These are phyloP conservation scores for Myodes glareolus DNA, from an alignment of 2,113 vertebrate genomes.

Conservation along the genomic window DNA sequence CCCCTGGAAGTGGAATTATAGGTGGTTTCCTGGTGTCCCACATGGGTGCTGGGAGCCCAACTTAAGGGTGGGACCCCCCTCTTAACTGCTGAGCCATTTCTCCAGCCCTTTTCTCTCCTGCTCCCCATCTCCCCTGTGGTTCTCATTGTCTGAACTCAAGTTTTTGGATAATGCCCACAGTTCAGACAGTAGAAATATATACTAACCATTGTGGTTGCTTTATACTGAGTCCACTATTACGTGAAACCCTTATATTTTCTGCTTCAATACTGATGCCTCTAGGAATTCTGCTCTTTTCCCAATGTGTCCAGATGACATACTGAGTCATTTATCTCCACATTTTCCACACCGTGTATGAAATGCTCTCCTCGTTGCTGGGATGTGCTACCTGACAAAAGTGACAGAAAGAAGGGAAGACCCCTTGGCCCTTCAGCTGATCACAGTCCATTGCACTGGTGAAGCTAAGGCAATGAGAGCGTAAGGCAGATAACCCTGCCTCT, in stretches of 20 bases:
- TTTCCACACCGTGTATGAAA: neutral
- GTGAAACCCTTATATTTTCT: neutral
- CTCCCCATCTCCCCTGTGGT: neutral
- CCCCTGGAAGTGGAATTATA: neutral
- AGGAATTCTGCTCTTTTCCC: neutral
- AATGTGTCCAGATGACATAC: neutral
- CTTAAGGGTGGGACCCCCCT: neutral
- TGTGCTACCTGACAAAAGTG: neutral
- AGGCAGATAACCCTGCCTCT: too few relatives aligned
- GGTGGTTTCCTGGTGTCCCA: neutral
- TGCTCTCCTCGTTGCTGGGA: neutral
- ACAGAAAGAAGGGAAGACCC: neutral
- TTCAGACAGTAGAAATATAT: neutral
- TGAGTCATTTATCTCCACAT: constrained; percentile 14
- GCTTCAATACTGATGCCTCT: neutral
- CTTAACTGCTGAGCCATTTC: neutral
- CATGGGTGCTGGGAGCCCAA: neutral
- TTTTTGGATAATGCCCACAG: neutral
- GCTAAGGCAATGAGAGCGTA: neutral
- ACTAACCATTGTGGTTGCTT: neutral
- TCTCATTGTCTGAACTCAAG: neutral
- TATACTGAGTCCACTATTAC: neutral
- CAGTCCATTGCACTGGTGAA: neutral
- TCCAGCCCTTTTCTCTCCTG: neutral
- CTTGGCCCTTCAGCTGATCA: neutral